Base-by-base conservation (phyloP, 2,888 invertebrate species). In the Yponomeuta malinellus region DNA sequence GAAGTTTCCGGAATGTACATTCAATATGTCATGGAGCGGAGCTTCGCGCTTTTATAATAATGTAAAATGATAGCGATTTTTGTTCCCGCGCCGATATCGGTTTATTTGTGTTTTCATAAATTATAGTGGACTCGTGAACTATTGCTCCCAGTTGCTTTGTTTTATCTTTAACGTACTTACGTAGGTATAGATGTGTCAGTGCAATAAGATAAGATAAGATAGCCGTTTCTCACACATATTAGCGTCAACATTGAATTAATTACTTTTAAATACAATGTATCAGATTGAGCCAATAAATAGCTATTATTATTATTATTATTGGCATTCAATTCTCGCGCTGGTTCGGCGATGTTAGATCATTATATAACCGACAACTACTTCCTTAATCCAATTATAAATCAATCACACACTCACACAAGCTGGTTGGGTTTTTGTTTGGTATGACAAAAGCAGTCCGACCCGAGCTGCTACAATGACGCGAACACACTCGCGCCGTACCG, bases 401-500 rank as follows among this genome's bases (percentile, higher is more conserved):
- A 68, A 68, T 68, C 68, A 68, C 68, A 48, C 68, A 65, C 64
- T 15, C 67, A 67, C 67, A 67, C 43, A 67, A 9, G 15, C 15
- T 15, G 10, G 8, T 37, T 37, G 67, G 15, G 33, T 37, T 67
- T 37, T 43, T 43, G n/a, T 43, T 15, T 10, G 10, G n/a, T 5
- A 10, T n/a, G 9, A 65, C 65, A 65, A 65, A 12, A 33, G 33
- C 65, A 33, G 31, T 29, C 6, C 29, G 31, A 5, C 65, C 10
- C 29, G 65, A 15, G 15, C 52, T 12, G 15, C 52, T 4, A 15
- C 15, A n/a, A 33, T 6, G 33, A n/a, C 48, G 43, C 5, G 48
- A 43, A n/a, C 68, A 68, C 68, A 68, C 68, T 33, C 68, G 68
- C 68, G 68, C 48, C 68, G 68, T 48, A 48, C 23, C 48, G 68